Evolutionary conservation across 2,797 vertebrate genomes (phyloP).

Genomic region (Podarcis lilfordi): DNA sequence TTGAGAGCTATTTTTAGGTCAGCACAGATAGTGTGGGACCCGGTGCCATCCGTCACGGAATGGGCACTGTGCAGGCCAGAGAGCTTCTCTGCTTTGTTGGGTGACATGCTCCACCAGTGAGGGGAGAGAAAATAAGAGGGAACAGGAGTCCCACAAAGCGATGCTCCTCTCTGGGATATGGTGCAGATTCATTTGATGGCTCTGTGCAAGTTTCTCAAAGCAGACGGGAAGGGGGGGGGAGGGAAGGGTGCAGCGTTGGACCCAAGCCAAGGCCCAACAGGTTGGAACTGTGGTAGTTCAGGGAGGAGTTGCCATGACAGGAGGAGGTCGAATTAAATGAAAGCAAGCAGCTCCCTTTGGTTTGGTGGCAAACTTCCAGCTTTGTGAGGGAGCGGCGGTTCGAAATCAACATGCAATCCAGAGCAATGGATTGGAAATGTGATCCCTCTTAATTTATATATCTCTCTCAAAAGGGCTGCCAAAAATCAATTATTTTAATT

Average conservation of each 20-base stretch:
- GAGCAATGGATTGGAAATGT: constrained; percentile 66
- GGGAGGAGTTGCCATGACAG: constrained; percentile 39
- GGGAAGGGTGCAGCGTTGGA: constrained; percentile 24
- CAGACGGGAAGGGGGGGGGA: constrained; percentile 20
- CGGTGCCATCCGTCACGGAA: constrained; percentile 70
- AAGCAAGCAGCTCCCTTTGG: constrained; percentile 39
- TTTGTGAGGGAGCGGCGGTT: constrained; percentile 42
- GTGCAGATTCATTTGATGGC: constrained; percentile 53
- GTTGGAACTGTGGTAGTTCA: constrained; percentile 6
- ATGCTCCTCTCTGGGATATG: constrained; percentile 13
- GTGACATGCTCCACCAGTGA: constrained; percentile 46
- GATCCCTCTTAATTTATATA: constrained; percentile 69
- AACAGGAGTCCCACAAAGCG: constrained; percentile 20
- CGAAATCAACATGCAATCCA: constrained; percentile 56
- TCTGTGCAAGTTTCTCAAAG: constrained; percentile 10
- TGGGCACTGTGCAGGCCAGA: constrained; percentile 72
- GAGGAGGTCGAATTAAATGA: constrained; percentile 42
- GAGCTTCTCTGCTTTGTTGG: constrained; percentile 63
- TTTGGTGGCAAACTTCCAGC: constrained; percentile 62
- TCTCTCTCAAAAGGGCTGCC: constrained; percentile 64
- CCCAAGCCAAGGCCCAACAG: constrained; percentile 2
- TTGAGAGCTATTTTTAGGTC: constrained; percentile 86
- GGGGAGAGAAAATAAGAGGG: constrained; percentile 40
- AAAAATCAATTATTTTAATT: constrained; percentile 76
- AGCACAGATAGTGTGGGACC: constrained; percentile 76